Evolutionary conservation across 2,888 invertebrate genomes (phyloP), one percentile per base, ranked within the genome.

Genomic region (Listrodromus nycthemerus): DNA sequence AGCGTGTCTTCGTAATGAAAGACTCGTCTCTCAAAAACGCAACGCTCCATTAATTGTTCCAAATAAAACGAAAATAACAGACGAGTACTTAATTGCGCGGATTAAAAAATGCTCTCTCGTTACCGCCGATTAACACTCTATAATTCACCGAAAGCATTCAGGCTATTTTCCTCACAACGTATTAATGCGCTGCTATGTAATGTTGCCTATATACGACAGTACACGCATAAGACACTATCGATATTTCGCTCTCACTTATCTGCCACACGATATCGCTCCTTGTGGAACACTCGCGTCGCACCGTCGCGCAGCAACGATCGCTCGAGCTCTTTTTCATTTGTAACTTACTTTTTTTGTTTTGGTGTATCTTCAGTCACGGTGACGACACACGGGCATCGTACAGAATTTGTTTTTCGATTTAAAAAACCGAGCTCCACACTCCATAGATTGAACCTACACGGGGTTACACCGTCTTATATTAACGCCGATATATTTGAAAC

Each of bases 21-120:
- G 58, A 61, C 58, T 61, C 30, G 58, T 61, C 58, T 41, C 41
- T 41, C 41, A 41, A 13, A 61, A 30, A 7, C 16, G 16, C 58
- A 61, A 61, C 30, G 58, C 58, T 30, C 58, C 58, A 27, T 61
- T 61, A 61, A 61, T 16, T 61, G 24, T 61, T 61, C 16, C 55
- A 70, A 79, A 83, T 70, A 78, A 79, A 82, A 73, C 65, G 65
- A 74, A 84, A 75, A 84, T 16, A 75, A 65, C 58, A 61, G 80
- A 80, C 80, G 80, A 83, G 80, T 84, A 84, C 74, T 84, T 78
- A 81, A 75, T 70, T 75, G 19, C 30, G 58, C 77, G 67, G 52
- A 75, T 84, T 55, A 6, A 30, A 41, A 16, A 41, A 41, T 41
- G 74, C 80, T 52, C 55, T 83, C 83, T 84, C 80, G 84, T 78